Percentiles rank a stretch among this genome's conserved stretches.
Conservation (phyloP, 2,797 vertebrate species). For the Vultur gryphus region DNA sequence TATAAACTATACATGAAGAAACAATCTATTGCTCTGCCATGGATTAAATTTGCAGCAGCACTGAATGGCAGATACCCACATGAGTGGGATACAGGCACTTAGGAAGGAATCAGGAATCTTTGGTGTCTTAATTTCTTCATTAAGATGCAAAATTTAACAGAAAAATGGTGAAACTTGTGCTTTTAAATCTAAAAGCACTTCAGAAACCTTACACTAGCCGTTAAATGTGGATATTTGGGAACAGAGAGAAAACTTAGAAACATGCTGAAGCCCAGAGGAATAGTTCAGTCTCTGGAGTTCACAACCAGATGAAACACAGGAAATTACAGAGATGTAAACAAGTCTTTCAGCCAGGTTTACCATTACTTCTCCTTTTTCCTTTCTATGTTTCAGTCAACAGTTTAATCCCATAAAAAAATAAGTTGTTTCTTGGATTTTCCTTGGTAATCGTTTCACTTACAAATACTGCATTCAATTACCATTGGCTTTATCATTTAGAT, state of each 20-base stretch:
- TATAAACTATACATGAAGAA: not conserved
- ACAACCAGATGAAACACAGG: constrained; percentile 52
- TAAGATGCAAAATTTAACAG: not conserved
- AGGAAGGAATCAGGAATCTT: not conserved
- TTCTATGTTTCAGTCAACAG: constrained; percentile 18
- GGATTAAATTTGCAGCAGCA: not conserved
- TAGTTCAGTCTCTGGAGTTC: constrained; percentile 8
- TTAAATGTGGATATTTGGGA: not conserved
- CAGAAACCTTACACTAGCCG: not conserved
- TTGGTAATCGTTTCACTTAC: constrained; percentile 20
- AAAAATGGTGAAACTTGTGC: not conserved
- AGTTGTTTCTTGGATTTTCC: not conserved
- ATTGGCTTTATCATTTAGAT: constrained; percentile 14
- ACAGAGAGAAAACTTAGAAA: constrained; percentile 23
- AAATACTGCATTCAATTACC: constrained; percentile 9
- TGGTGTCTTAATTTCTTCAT: not conserved
- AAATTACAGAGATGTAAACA: constrained; percentile 61
- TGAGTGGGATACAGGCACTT: not conserved
- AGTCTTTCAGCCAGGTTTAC: constrained; percentile 47
- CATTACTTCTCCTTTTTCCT: constrained; percentile 5
- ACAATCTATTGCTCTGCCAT: not conserved
- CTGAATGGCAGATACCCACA: not conserved
- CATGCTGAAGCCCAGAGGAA: constrained; percentile 5
- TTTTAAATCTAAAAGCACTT: not conserved
- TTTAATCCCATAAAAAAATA: not conserved